Conservation (phyloP, 1,140 invertebrate genomes). For the Leucophenga varia region DNA sequence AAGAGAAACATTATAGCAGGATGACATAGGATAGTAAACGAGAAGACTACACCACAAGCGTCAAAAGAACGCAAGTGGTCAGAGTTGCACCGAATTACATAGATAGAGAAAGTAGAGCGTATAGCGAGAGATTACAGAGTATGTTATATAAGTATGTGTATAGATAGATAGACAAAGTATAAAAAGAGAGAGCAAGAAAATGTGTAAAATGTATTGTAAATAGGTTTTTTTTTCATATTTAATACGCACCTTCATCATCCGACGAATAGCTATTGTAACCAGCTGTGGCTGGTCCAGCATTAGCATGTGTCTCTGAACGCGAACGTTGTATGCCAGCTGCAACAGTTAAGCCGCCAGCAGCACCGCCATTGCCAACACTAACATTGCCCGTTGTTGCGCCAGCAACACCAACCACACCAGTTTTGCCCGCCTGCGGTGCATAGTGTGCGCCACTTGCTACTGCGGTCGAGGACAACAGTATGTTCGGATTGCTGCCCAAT, state of each 20-base stretch:
- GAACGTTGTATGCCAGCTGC: slow-evolving; percentile 52
- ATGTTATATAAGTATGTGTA: slow-evolving; percentile 3
- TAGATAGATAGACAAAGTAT: slow-evolving; percentile 20
- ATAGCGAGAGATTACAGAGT: slow-evolving; percentile 12
- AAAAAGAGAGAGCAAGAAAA: slow-evolving; percentile 43
- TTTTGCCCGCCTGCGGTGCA: slow-evolving; percentile 31
- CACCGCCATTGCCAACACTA: slow-evolving; percentile 47
- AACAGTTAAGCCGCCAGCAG: slow-evolving; percentile 24
- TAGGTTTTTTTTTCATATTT: neutral
- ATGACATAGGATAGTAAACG: too few relatives aligned
- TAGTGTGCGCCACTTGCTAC: slow-evolving; percentile 57
- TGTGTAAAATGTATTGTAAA: slow-evolving; percentile 1
- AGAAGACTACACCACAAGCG: too few relatives aligned
- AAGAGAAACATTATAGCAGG: too few relatives aligned
- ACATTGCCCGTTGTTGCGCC: slow-evolving; percentile 31
- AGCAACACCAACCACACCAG: slow-evolving; percentile 10
- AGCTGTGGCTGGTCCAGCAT: slow-evolving; percentile 58
- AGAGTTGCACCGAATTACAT: slow-evolving; percentile 4
- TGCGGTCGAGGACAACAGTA: slow-evolving; percentile 43
- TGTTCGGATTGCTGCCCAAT: slow-evolving; percentile 51
- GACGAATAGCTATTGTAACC: slow-evolving; percentile 82
- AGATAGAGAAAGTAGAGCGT: slow-evolving; percentile 12
- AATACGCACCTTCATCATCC: slow-evolving; percentile 77
- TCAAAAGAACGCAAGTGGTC: too few relatives aligned
- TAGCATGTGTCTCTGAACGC: slow-evolving; percentile 56